These are phyloP conservation scores for Agrochola litura DNA, from an alignment of 2,888 invertebrate genomes.

Conservation along the genomic window DNA sequence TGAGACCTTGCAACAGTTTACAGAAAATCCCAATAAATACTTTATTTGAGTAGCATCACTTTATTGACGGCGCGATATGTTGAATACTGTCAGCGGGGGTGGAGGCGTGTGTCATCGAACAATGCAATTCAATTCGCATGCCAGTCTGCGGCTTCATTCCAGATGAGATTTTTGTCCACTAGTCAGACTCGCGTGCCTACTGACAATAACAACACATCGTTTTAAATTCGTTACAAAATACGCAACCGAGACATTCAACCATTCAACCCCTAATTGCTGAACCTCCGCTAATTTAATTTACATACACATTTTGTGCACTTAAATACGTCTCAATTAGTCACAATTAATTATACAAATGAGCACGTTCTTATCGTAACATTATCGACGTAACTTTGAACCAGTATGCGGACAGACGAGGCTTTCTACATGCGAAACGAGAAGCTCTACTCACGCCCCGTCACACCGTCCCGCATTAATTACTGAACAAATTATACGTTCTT, in stretches of 20 bases:
- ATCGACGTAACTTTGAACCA: conserved; percentile 81
- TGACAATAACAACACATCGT: conserved; percentile 56
- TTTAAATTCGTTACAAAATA: conserved; percentile 59
- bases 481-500: conserved; percentile 87
- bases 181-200: conserved; percentile 62
- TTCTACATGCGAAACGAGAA: conserved; percentile 85
- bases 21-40: not conserved
- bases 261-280: conserved; percentile 59
- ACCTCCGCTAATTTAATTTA: conserved; percentile 69
- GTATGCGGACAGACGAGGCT: conserved; percentile 81
- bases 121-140: conserved; percentile 81
- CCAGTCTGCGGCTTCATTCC: conserved; percentile 73
- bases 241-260: conserved; percentile 34
- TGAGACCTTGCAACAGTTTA: not conserved
- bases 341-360: conserved; percentile 84
- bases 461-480: conserved; percentile 86
- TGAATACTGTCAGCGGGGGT: conserved; percentile 30
- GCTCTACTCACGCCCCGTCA: conserved; percentile 87
- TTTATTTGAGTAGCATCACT: conserved; percentile 17
- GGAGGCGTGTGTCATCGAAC: conserved; percentile 74
- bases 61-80: conserved; percentile 23
- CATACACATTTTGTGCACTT: conserved; percentile 75
- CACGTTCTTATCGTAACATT: conserved; percentile 79
- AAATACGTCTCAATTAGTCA: conserved; percentile 82
- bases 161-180: conserved; percentile 80